Evolutionary conservation across 1,140 invertebrate genomes (phyloP).

Genomic region (Telenomus remus): DNA sequence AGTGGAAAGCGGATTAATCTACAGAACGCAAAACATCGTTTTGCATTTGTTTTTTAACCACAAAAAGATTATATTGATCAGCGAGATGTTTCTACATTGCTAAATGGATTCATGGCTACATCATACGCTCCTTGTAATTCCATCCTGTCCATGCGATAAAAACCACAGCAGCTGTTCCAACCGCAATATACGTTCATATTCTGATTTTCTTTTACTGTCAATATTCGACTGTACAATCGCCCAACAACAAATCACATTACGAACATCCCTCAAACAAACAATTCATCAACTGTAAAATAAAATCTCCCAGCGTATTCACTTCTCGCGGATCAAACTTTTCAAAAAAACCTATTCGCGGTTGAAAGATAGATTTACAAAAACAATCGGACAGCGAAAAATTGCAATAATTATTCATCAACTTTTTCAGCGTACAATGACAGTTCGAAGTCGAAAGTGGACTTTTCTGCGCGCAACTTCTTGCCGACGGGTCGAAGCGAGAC

Average conservation of each 20-base stretch:
- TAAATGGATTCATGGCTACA: conserved; percentile 16
- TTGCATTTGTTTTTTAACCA: not conserved
- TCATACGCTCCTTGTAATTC: conserved; percentile 31
- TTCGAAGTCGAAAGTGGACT: conserved; percentile 64
- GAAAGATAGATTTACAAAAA: too few species aligned
- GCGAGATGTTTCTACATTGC: conserved; percentile 25
- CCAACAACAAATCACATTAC: too few species aligned
- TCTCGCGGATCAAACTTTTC: too few species aligned
- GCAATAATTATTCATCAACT: too few species aligned
- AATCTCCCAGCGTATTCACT: too few species aligned
- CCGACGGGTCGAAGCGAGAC: conserved; percentile 54
- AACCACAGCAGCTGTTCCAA: conserved; percentile 24
- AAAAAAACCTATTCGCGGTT: too few species aligned
- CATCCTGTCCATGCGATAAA: conserved; percentile 25
- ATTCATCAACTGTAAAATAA: too few species aligned
- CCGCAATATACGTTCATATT: conserved; percentile 6
- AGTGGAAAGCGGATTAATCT: too few species aligned
- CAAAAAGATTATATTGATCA: conserved; percentile 33
- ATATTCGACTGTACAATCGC: conserved; percentile 6
- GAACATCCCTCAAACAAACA: too few species aligned
- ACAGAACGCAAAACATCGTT: too few species aligned
- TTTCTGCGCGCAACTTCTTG: conserved; percentile 69
- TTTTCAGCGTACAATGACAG: conserved; percentile 36
- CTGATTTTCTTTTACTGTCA: conserved; percentile 17
- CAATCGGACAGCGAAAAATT: too few species aligned